These are phyloP conservation scores for Pseudomugil tenellus DNA, from an alignment of 2,797 vertebrate genomes.

Conservation along the genomic window DNA sequence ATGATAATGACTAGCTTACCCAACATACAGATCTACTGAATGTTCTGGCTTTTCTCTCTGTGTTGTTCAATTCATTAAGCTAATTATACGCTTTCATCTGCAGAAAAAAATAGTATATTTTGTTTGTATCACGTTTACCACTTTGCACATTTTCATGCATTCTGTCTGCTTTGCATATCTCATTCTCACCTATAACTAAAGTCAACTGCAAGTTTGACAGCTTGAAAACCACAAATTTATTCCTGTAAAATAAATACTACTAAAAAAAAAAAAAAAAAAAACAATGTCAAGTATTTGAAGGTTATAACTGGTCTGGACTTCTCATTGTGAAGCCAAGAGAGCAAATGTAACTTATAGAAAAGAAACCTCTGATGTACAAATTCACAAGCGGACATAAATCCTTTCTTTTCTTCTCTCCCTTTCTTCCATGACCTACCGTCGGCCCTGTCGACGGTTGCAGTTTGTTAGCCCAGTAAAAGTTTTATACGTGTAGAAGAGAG, in stretches of 20 bases:
- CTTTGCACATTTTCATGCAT: conserved; percentile 54
- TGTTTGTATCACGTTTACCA: conserved; percentile 27
- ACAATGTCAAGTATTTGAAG: background rate
- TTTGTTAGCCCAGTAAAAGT: conserved; percentile 82
- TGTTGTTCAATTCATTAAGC: conserved; percentile 66
- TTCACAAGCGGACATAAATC: conserved; percentile 76
- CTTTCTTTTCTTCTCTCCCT: conserved; percentile 51
- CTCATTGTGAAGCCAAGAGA: conserved; percentile 34
- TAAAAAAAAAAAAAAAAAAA: too few relatives aligned
- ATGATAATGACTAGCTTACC: conserved; percentile 76
- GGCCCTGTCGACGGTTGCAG: conserved; percentile 60
- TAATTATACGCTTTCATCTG: conserved; percentile 50
- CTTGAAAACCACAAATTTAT: conserved; percentile 30
- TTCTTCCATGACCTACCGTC: conserved; percentile 19
- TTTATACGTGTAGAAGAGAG: conserved; percentile 76
- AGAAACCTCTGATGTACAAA: conserved; percentile 66
- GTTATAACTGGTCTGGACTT: conserved; percentile 17
- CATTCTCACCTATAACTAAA: conserved; percentile 26
- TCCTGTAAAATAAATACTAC: conserved; percentile 1
- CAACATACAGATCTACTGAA: conserved; percentile 57
- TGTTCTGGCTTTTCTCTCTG: conserved; percentile 31
- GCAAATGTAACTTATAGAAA: conserved; percentile 51
- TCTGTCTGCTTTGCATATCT: conserved; percentile 29
- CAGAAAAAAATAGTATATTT: conserved; percentile 34
- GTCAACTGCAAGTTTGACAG: conserved; percentile 35